Conservation (phyloP, 2,888 invertebrate species). For the Eucera pruinosa region DNA sequence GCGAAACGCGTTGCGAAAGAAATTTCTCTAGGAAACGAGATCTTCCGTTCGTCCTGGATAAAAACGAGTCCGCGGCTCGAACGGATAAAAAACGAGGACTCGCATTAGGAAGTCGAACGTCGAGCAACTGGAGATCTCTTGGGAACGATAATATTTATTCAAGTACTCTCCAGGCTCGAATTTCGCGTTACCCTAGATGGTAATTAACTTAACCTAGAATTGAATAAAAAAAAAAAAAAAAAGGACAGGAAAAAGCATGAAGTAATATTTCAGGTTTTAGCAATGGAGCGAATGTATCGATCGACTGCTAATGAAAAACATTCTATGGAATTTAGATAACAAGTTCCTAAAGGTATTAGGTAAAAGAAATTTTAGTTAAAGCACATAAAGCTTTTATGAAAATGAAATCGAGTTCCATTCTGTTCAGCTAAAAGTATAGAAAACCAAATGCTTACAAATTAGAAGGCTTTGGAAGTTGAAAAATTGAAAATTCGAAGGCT, state of each 20-base stretch:
- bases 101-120: constrained; percentile 44
- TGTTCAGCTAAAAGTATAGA: too few relatives aligned
- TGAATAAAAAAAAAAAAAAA: constrained; percentile 4
- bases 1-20: constrained; percentile 1
- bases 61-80: constrained; percentile 9
- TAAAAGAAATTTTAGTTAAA: too few relatives aligned
- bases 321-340: too few relatives aligned
- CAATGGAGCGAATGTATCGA: background rate
- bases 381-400: too few relatives aligned
- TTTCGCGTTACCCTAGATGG: constrained; percentile 20
- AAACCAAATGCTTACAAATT: too few relatives aligned
- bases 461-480: too few relatives aligned
- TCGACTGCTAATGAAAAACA: too few relatives aligned
- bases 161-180: constrained; percentile 15
- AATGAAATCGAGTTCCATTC: too few relatives aligned
- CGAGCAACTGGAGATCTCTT: constrained; percentile 22
- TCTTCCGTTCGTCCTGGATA: constrained; percentile 25
- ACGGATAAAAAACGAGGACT: constrained; percentile 3
- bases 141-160: constrained; percentile 43
- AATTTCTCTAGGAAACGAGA: constrained; percentile 31
- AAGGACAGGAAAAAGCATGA: background rate
- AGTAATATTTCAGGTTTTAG: background rate
- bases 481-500: too few relatives aligned
- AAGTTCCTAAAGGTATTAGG: too few relatives aligned
- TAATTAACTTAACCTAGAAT: constrained; percentile 30